Evolutionary conservation across 2,797 vertebrate species (phyloP).

Genomic region (Coluber constrictor): DNA sequence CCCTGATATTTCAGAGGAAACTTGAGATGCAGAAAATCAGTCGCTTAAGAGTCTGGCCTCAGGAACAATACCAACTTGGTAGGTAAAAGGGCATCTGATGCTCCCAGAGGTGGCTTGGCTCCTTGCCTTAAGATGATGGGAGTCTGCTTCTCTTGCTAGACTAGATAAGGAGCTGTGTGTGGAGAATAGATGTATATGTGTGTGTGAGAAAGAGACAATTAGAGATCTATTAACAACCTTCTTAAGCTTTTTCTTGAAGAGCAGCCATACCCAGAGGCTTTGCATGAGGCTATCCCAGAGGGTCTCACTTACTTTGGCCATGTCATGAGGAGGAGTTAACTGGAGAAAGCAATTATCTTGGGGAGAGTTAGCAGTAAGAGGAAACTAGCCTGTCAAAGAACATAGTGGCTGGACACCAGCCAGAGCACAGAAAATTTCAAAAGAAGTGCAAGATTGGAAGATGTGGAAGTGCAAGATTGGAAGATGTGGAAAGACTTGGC

Average conservation of each 20-base stretch:
- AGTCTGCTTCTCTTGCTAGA: not conserved
- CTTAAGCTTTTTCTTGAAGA: not conserved
- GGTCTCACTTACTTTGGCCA: not conserved
- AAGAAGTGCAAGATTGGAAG: not conserved
- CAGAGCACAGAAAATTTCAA: not conserved
- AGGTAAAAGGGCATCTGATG: not conserved
- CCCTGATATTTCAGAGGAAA: not conserved
- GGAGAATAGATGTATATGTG: not conserved
- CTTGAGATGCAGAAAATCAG: not conserved
- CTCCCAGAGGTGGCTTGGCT: not conserved
- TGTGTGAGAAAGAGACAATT: not conserved
- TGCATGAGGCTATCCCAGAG: not conserved
- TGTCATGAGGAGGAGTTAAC: not conserved
- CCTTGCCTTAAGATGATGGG: not conserved
- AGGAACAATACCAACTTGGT: not conserved
- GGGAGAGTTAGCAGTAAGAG: not conserved
- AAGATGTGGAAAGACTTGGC: not conserved
- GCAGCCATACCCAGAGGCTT: not conserved
- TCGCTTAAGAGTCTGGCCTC: not conserved
- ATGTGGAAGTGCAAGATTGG: too few relatives aligned
- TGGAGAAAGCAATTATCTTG: not conserved
- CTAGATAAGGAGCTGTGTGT: not conserved
- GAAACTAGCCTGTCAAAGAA: not conserved
- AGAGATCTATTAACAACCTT: not conserved
- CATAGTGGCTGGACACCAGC: not conserved